Base-by-base conservation (phyloP, 2,888 invertebrate species). In the Proisotoma minuta region DNA sequence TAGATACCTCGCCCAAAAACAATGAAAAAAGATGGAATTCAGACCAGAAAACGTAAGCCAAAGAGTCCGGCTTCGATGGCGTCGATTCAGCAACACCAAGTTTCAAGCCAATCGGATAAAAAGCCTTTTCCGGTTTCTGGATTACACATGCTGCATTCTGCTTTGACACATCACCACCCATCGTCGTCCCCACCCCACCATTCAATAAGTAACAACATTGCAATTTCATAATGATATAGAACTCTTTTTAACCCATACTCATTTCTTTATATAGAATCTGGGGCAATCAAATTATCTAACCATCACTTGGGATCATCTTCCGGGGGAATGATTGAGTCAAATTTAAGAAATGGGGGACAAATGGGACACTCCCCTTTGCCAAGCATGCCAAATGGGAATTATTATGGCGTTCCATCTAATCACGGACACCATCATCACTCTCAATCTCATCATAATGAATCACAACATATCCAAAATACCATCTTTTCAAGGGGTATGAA, bases 1-100 rank as follows among this genome's bases (percentile, higher is more conserved):
- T n/a, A n/a, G n/a, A n/a, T 34, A 8, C 15, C 77, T 82, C 18
- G 97, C 58, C 97, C 97, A 10, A 78, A 88, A 74, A 86, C 93
- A 59, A 97, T 97, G 96, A 84, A 94, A 74, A 88, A 96, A 75
- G 96, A 96, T 78, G 95, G 94, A 48, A 95, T 97, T 75, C 96
- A 96, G 57, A 72, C 72, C 23, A 59, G 72, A 59, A 72, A 72
- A 61, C 67, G 72, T 60, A 72, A 72, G 57, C 72, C 72, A 26
- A 72, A 70, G 34, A 34, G 34, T 34, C 34, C 34, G 8, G 34
- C 34, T 8, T 34, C 34, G 8, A 34, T 34, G 34, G 34, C 54
- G 5, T 27, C 40, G 12, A 52, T 52, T 52, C 54, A 54, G 20
- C 54, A 54, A 39, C 54, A 54, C 20, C 54, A 54, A 34, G 23